Conservation (phyloP, 2,797 vertebrate species). For the Toxotes lorentzi region DNA sequence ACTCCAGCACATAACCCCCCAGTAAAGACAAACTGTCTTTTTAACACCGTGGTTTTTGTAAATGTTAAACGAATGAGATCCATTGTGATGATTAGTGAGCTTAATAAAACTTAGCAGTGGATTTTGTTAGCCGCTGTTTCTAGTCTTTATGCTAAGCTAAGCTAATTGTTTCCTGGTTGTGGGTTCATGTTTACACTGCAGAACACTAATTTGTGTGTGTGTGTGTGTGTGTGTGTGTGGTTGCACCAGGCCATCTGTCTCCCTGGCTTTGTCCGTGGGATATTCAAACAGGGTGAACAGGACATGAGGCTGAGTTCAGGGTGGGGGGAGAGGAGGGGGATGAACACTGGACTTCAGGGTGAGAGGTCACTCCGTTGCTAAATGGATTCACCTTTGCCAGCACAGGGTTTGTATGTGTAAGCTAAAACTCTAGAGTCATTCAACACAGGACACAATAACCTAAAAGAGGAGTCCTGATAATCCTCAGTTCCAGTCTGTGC, state of each 20-base stretch:
- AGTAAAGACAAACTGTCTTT: too few relatives aligned
- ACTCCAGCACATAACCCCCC: too few relatives aligned
- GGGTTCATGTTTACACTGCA: not conserved
- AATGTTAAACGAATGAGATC: not conserved
- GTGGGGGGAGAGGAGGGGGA: not conserved
- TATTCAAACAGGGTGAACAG: conserved; percentile 47
- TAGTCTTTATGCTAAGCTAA: not conserved
- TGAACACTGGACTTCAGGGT: conserved; percentile 30
- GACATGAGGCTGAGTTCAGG: conserved; percentile 5
- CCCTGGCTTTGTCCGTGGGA: conserved; percentile 59
- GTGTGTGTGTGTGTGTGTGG: conserved; percentile 19
- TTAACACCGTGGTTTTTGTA: too few relatives aligned
- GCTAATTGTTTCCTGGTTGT: not conserved
- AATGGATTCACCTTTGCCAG: conserved; percentile 57
- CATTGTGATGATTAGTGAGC: not conserved
- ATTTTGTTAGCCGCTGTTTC: not conserved
- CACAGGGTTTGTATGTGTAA: conserved; percentile 29
- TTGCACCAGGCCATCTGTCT: conserved; percentile 58
- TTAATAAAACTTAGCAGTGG: not conserved
- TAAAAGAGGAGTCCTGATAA: not conserved
- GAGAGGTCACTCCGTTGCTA: conserved; percentile 46
- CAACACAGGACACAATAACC: conserved; percentile 16
- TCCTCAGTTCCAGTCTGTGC: not conserved
- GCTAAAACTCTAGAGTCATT: conserved; percentile 21
- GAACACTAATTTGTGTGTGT: not conserved